Base-by-base conservation (phyloP, 2,888 invertebrate species). In the Drosophila putrida region DNA sequence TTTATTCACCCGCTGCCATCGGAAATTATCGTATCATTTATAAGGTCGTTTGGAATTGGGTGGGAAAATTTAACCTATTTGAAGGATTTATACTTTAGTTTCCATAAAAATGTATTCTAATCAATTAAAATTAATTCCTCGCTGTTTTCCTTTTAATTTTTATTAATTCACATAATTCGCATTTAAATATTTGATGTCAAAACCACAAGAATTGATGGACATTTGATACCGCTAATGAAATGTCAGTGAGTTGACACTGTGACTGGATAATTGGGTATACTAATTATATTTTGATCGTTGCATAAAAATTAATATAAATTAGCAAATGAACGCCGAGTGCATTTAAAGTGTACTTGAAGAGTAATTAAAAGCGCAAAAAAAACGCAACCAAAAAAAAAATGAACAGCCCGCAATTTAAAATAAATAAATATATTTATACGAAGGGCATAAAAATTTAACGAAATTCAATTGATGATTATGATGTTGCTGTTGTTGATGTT, bases 171-270 rank as follows among this genome's bases (percentile, higher is more conserved):
- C 33, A 55, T 62, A 27, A 57, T 47, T 49, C 28, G 20, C 11
- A 57, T 55, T 57, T 69, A 47, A 61, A 75, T 69, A 51, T 75
- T 66, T 63, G 54, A 74, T 36, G 60, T 13, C 36, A 25, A 51
- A 46, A 50, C 88, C 79, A 59, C 72, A 66, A 58, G 58, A 75
- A 73, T 71, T 79, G 82, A 80, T 70, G 75, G 74, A 78, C 66
- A 65, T 73, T 81, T 76, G 69, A 67, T 74, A 55, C 13, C 13
- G 44, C 54, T 35, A 55, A 55, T 72, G 43, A 36, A 51, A 62
- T 66, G 67, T 60, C 39, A 28, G 28, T 13, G 41, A 33, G 27
- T 31, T 57, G 41, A 57, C 64, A 69, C 49, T 49, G 39, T 49
- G 68, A 71, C 38, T 71, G 58, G 49, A 47, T 75, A 87, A 87